Percentiles rank a stretch among this genome's conserved stretches.
Evolutionary conservation across 2,113 vertebrate species (phyloP).

Genomic region (Naja naja): DNA sequence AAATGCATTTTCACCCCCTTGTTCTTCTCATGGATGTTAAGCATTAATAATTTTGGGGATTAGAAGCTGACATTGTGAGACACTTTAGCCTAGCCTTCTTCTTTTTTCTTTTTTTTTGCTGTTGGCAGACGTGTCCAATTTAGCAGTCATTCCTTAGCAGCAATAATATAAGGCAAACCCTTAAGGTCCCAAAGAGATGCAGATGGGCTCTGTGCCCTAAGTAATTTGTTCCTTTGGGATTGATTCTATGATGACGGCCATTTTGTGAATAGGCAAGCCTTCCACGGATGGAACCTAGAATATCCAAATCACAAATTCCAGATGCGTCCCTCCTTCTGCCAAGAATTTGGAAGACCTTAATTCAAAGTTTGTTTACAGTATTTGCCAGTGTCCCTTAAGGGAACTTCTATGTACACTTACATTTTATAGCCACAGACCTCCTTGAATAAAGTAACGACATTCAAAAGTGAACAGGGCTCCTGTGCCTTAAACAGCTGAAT

Average conservation of each 20-base stretch:
- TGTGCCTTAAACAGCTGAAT: not conserved
- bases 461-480: not conserved
- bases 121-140: not conserved
- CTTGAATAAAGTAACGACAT: not conserved
- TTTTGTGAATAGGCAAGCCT: not conserved
- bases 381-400: not conserved
- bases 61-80: not conserved
- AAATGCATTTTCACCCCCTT: not conserved
- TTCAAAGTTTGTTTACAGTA: not conserved
- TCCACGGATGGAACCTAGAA: not conserved
- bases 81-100: not conserved
- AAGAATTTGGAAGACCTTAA: not conserved
- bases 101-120: not conserved
- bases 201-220: not conserved
- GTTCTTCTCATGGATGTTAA: not conserved
- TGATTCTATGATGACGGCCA: not conserved
- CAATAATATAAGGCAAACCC: not conserved
- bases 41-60: not conserved
- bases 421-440: not conserved
- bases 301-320: not conserved
- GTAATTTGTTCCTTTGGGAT: not conserved
- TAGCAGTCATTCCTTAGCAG: not conserved
- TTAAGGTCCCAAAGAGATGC: not conserved
- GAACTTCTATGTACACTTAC: not conserved
- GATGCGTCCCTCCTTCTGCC: not conserved